Evolutionary conservation across 2,797 vertebrate species (phyloP).

Genomic region (Gallinago nigripennis): DNA sequence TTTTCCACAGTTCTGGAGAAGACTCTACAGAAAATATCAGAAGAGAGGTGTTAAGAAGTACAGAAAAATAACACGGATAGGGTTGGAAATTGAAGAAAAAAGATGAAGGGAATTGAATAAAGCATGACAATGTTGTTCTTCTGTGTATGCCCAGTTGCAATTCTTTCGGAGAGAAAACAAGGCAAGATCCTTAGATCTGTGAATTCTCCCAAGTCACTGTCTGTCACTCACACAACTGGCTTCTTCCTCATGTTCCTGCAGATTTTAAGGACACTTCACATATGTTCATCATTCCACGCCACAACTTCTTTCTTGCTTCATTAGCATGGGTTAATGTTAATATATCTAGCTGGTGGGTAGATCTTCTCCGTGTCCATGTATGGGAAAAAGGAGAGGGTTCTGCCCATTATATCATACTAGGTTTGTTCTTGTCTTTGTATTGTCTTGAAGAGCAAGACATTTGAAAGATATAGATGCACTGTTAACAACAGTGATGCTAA

Average conservation of each 20-base stretch:
- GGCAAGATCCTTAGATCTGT: neutral
- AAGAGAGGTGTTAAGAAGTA: neutral
- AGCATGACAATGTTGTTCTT: neutral
- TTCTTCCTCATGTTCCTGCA: neutral
- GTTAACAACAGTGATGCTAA: neutral
- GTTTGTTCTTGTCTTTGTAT: neutral
- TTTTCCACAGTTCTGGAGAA: neutral
- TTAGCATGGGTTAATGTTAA: neutral
- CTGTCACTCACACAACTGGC: neutral
- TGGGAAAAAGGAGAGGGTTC: neutral
- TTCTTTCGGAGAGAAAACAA: neutral
- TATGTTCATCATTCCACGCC: neutral
- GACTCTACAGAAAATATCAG: neutral
- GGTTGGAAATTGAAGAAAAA: neutral
- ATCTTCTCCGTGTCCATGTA: neutral
- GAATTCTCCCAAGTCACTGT: neutral
- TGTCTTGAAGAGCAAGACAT: neutral
- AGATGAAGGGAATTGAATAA: neutral
- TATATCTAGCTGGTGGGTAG: neutral
- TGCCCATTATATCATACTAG: neutral
- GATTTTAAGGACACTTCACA: neutral
- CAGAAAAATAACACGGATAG: neutral
- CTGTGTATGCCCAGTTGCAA: neutral
- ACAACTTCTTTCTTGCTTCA: neutral
- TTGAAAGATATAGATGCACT: neutral